Evolutionary conservation across 2,888 invertebrate genomes (phyloP).

Genomic region (Diarsia brunnea): DNA sequence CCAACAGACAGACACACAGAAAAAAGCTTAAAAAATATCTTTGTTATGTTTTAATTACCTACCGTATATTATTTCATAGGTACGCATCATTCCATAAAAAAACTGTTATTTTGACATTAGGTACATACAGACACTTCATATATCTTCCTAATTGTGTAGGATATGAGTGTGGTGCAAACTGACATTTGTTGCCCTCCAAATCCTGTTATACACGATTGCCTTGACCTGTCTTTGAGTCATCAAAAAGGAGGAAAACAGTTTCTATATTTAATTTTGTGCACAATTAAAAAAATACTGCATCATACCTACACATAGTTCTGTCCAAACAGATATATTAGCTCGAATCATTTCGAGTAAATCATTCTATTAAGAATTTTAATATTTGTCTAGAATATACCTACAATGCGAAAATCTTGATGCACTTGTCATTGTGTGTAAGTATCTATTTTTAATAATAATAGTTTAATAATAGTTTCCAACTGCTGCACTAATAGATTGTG

Average conservation of each 20-base stretch:
- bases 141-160: no score
- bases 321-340: neutral
- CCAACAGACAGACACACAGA: no score
- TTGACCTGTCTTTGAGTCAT: constrained; percentile 52
- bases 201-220: constrained; percentile 28
- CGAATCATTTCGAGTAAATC: neutral
- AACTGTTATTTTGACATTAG: no score
- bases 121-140: no score
- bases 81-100: no score
- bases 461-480: no score
- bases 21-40: no score
- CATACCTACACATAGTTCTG: neutral
- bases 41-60: no score
- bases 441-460: neutral
- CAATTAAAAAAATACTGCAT: neutral
- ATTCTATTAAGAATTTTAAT: neutral
- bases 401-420: neutral
- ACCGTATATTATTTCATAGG: no score
- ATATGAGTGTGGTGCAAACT: constrained; percentile 5
- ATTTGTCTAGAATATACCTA: neutral
- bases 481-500: neutral
- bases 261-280: neutral
- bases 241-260: constrained; percentile 32
- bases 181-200: constrained; percentile 35
- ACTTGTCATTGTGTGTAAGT: neutral